These are phyloP conservation scores for Propsilocerus akamusi DNA, from an alignment of 1,140 invertebrate genomes.

Conservation along the genomic window DNA sequence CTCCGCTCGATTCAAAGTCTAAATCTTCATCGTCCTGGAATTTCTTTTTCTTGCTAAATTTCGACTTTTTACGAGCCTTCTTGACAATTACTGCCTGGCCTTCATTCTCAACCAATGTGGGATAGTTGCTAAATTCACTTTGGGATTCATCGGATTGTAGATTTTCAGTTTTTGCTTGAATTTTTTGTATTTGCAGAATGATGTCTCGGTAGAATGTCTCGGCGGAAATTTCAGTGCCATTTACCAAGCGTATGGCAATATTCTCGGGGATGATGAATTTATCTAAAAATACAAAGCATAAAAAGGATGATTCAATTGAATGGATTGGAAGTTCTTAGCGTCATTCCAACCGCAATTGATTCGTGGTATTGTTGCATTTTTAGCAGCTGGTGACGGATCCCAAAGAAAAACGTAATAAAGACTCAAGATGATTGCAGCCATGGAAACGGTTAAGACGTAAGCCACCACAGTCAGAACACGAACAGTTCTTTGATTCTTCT, in stretches of 20 bases:
- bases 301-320: slow-evolving; percentile 2
- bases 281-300: slow-evolving; percentile 12
- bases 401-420: slow-evolving; percentile 93
- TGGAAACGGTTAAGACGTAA: slow-evolving; percentile 86
- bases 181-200: not conserved
- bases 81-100: too few species aligned
- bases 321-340: not conserved
- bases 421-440: slow-evolving; percentile 85
- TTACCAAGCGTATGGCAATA: slow-evolving; percentile 21
- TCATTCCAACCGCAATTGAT: slow-evolving; percentile 14
- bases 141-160: not conserved
- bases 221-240: slow-evolving; percentile 21
- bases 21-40: not conserved
- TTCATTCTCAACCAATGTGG: too few species aligned
- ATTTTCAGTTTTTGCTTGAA: not conserved
- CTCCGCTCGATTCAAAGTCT: not conserved
- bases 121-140: not conserved
- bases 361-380: not conserved
- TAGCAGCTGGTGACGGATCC: slow-evolving; percentile 45
- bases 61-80: not conserved
- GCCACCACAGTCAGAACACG: slow-evolving; percentile 88
- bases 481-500: slow-evolving; percentile 57
- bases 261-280: slow-evolving; percentile 25
- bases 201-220: slow-evolving; percentile 24
- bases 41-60: not conserved